These are phyloP conservation scores for Tholera decimalis DNA, from an alignment of 2,888 invertebrate genomes.

Conservation along the genomic window DNA sequence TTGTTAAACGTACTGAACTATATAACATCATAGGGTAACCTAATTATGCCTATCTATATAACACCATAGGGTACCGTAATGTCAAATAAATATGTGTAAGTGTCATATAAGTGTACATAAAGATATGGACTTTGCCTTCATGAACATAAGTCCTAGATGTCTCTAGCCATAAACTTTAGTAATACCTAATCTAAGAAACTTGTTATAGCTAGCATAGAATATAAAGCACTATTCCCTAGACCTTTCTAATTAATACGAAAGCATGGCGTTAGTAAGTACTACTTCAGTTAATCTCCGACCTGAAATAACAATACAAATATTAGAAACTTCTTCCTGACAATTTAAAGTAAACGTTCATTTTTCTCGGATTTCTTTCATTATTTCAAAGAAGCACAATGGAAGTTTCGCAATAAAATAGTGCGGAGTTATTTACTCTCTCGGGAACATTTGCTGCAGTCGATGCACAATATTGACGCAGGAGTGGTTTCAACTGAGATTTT, in stretches of 20 bases:
- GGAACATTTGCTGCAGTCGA: conserved; percentile 42
- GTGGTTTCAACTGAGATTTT: conserved; percentile 42
- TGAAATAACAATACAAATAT: conserved; percentile 17
- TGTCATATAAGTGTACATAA: background rate
- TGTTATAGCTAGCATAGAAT: conserved; percentile 9
- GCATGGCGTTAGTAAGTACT: background rate
- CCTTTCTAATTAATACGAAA: background rate
- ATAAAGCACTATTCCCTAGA: background rate
- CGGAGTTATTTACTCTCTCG: conserved; percentile 62
- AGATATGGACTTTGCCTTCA: conserved; percentile 28
- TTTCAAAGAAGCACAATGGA: conserved; percentile 51
- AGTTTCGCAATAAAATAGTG: conserved; percentile 66
- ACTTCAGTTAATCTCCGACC: conserved; percentile 6
- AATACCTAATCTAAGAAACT: conserved; percentile 22
- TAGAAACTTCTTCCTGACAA: conserved; percentile 5
- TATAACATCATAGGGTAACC: conserved; percentile 7
- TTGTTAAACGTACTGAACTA: too few species aligned
- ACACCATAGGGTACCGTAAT: conserved; percentile 10
- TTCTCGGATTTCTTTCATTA: conserved; percentile 55
- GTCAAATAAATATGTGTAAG: too few species aligned
- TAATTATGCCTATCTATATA: conserved; percentile 3
- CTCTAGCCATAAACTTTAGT: conserved; percentile 16
- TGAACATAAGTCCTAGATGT: conserved; percentile 3
- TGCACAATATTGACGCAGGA: conserved; percentile 56
- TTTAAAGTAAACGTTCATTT: conserved; percentile 25